A percentile compares a stretch with the other conserved stretches of the same genome.
Evolutionary conservation across 2,113 vertebrate genomes (phyloP).

Genomic region (Sitta europaea): DNA sequence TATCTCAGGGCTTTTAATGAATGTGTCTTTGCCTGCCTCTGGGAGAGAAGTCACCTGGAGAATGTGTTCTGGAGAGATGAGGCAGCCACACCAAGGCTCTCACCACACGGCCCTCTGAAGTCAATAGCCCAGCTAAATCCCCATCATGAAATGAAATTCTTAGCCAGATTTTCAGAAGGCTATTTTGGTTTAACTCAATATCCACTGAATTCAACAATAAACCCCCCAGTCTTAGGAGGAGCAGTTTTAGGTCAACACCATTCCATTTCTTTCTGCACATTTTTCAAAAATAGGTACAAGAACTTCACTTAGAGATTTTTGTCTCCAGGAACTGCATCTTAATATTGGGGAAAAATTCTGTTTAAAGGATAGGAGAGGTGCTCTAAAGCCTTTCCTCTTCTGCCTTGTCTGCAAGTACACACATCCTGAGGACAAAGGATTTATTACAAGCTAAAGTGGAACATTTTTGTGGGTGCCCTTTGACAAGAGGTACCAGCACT

Average conservation of each 20-base stretch:
- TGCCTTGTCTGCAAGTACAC: background rate
- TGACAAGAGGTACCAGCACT: background rate
- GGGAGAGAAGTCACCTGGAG: background rate
- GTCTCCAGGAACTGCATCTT: background rate
- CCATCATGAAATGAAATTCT: background rate
- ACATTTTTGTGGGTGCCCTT: slow-evolving; percentile 7
- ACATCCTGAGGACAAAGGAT: background rate
- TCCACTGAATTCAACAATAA: background rate
- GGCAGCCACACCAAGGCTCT: background rate
- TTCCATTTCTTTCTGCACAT: background rate
- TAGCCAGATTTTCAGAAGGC: background rate
- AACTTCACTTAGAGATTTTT: background rate
- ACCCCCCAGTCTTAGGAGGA: background rate
- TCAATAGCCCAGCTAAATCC: background rate
- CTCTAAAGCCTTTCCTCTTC: background rate
- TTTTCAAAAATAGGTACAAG: background rate
- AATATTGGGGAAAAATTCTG: background rate
- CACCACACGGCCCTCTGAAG: background rate
- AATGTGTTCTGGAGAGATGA: background rate
- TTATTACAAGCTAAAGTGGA: slow-evolving; percentile 16
- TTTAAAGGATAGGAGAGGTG: background rate
- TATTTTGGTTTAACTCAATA: background rate
- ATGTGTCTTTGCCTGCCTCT: background rate
- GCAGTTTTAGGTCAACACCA: background rate
- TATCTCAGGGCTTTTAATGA: background rate